Evolutionary conservation across 2,888 invertebrate species (phyloP).

Genomic region (Callinectes sapidus): DNA sequence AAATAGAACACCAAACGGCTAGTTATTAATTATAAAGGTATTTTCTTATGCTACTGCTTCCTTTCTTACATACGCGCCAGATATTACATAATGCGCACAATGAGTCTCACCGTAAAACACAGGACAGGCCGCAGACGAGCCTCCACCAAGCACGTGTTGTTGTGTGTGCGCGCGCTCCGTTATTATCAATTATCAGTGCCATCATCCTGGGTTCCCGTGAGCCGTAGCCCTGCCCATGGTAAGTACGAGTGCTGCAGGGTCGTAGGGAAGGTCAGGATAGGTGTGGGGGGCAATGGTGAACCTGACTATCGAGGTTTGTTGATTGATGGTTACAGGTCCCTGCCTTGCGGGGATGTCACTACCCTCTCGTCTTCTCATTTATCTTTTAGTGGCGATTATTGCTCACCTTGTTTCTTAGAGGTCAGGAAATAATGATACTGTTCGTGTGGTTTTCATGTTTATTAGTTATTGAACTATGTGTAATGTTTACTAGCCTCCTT

Average conservation of each 20-base stretch:
- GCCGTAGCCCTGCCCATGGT: background rate
- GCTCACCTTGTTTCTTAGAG: no score
- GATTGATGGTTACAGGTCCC: background rate
- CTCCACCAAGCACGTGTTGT: no score
- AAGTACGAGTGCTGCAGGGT: background rate
- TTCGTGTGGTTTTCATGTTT: no score
- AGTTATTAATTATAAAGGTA: no score
- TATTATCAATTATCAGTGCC: background rate
- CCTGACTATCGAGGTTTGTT: background rate
- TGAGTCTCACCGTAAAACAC: background rate
- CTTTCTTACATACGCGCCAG: background rate
- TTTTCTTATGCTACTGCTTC: background rate
- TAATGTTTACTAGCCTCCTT: no score
- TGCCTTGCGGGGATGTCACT: background rate
- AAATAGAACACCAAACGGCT: background rate
- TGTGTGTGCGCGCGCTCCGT: background rate
- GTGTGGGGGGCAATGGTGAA: background rate
- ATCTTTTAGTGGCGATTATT: background rate
- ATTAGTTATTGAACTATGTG: no score
- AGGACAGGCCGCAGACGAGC: no score
- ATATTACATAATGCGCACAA: background rate
- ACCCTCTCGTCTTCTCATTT: background rate
- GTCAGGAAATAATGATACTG: no score
- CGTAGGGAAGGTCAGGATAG: background rate
- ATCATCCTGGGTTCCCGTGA: background rate